Evolutionary conservation across 2,113 vertebrate genomes (phyloP).

Genomic region (Haplochromis vanheusdeni): DNA sequence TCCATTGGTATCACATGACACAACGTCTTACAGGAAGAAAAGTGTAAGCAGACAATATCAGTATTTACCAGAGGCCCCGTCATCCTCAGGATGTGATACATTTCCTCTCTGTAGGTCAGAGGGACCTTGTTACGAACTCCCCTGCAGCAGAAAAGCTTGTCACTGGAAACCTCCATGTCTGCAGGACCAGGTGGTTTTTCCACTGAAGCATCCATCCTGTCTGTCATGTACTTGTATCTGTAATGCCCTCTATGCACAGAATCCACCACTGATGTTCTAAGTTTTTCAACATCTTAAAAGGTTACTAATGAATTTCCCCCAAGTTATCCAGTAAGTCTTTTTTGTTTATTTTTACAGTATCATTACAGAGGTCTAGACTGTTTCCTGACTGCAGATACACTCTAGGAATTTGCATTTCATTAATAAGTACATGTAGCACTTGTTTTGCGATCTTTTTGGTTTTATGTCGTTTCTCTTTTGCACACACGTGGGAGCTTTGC

Average conservation of each 20-base stretch:
- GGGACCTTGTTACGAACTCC: constrained; percentile 50
- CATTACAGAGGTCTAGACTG: neutral
- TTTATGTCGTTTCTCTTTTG: neutral
- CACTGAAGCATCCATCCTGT: neutral
- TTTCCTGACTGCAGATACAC: neutral
- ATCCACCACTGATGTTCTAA: neutral
- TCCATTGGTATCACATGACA: neutral
- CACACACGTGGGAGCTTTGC: neutral
- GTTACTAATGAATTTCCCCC: constrained; percentile 45
- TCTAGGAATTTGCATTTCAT: neutral
- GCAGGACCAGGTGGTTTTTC: neutral
- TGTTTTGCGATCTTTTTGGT: neutral
- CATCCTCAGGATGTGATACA: constrained; percentile 68
- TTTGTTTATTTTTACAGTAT: neutral
- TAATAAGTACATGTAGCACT: neutral
- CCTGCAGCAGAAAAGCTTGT: constrained; percentile 58
- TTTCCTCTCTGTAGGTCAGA: constrained; percentile 55
- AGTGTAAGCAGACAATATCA: neutral
- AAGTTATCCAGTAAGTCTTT: neutral
- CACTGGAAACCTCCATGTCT: constrained; percentile 32
- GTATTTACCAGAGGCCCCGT: constrained; percentile 68
- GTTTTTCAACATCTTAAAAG: constrained; percentile 31
- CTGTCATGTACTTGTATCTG: neutral
- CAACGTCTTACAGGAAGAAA: constrained; percentile 61
- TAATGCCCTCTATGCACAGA: neutral